Base-by-base conservation (phyloP, 2,888 invertebrate genomes). In the Scaptomyza caliginosa region DNA sequence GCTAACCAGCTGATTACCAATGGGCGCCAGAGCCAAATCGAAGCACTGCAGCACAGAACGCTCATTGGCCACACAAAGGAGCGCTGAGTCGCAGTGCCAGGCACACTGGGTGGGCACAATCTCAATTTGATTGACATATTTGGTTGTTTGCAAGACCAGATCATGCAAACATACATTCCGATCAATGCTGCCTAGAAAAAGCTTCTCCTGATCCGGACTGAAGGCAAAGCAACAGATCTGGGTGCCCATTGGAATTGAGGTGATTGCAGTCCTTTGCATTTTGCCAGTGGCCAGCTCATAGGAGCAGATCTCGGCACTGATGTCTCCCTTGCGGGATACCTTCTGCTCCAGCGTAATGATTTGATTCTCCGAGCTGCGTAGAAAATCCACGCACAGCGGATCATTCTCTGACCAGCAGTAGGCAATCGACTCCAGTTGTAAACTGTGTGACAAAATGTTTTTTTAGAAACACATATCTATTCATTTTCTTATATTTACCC, bases 381-480 rank as follows among this genome's bases (percentile, higher is more conserved):
- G 95, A 84, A 97, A 94, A 76, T 94, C 94, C 26, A 96, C 95
- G 88, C 94, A 94, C n/a, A 97, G 91, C 0, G 97, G 97, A 92
- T 97, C 97, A 90, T 95, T 96, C 90, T 98, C 97, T 30, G 97
- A 95, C 91, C 96, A 95, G 84, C 96, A 95, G 87, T 95, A 96
- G 46, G 96, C 95, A 56, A 95, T 90, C 34, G 97, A 92, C 78
- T 95, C 95, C 64, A 96, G 92, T 86, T 95, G 95, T 66, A 93
- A 92, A 13, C 95, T 95, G 92, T 68, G 83, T 81, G 67, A 21
- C 10, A 13, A 26, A 60, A n/a, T n/a, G n/a, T n/a, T n/a, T n/a
- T n/a, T n/a, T n/a, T n/a, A n/a, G n/a, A n/a, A n/a, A n/a, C n/a
- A n/a, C n/a, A n/a, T n/a, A n/a, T n/a, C n/a, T n/a, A n/a, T n/a